A percentile compares a stretch with the other conserved stretches of the same genome.
Evolutionary conservation across 2,888 invertebrate genomes (phyloP).

Genomic region (Junonia oenone): DNA sequence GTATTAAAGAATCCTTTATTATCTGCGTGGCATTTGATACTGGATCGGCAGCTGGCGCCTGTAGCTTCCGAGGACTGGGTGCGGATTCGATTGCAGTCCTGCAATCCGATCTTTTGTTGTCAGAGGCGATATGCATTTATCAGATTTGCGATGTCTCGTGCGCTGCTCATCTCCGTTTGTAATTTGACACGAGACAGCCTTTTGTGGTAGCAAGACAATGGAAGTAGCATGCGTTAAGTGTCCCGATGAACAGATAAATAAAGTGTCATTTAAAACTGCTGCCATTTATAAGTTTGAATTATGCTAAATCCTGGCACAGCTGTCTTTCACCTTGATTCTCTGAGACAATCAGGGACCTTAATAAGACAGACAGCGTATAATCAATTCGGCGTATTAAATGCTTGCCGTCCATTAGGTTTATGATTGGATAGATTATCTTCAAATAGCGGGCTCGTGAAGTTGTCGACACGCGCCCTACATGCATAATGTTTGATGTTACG

Average conservation of each 20-base stretch:
- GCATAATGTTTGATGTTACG: slow-evolving; percentile 67
- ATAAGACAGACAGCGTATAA: background rate
- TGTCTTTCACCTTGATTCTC: background rate
- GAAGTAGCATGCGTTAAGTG: slow-evolving; percentile 50
- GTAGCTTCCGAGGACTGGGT: slow-evolving; percentile 66
- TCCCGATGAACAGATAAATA: slow-evolving; percentile 30
- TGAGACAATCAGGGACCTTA: background rate
- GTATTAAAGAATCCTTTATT: slow-evolving; percentile 66
- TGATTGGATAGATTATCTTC: slow-evolving; percentile 14
- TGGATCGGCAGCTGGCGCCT: slow-evolving; percentile 68
- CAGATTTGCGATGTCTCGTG: slow-evolving; percentile 67
- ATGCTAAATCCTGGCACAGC: background rate
- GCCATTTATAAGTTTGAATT: background rate
- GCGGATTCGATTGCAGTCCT: slow-evolving; percentile 52
- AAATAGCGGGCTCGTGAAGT: slow-evolving; percentile 27
- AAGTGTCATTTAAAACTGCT: slow-evolving; percentile 16
- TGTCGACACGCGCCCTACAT: slow-evolving; percentile 60
- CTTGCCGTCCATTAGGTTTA: background rate
- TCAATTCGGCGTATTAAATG: background rate
- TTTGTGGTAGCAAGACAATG: slow-evolving; percentile 64
- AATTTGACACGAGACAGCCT: slow-evolving; percentile 53
- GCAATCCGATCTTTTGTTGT: slow-evolving; percentile 73
- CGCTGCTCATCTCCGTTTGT: slow-evolving; percentile 57
- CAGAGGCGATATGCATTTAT: slow-evolving; percentile 65
- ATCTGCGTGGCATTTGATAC: slow-evolving; percentile 64